Conservation (phyloP, 2,797 vertebrate species). For the Limosa lapponica region DNA sequence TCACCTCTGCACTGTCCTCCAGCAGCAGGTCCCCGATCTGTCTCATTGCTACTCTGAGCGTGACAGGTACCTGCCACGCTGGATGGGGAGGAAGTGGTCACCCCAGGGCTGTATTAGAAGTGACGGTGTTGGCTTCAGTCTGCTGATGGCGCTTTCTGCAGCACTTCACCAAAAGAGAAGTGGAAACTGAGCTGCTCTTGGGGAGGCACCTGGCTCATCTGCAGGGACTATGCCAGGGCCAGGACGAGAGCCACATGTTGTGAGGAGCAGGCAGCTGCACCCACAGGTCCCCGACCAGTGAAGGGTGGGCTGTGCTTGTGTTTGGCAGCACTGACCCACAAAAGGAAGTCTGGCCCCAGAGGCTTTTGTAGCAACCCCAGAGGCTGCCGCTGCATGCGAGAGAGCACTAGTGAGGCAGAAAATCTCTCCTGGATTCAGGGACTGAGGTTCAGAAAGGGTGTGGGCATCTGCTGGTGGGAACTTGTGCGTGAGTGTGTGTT, state of each 20-base stretch:
- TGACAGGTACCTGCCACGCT: rapidly evolving
- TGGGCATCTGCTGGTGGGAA: background rate
- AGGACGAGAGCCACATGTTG: background rate
- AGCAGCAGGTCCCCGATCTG: background rate
- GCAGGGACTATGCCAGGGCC: background rate
- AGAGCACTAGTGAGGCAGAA: background rate
- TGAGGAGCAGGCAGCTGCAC: background rate
- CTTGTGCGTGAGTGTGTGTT: background rate
- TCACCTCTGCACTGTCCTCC: background rate
- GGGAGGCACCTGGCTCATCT: background rate
- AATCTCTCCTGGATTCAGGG: background rate
- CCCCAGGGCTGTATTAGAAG: background rate
- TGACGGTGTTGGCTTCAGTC: rapidly evolving
- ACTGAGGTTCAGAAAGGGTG: background rate
- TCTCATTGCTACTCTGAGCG: background rate
- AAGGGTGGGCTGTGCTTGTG: background rate
- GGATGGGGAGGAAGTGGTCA: background rate
- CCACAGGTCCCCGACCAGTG: rapidly evolving
- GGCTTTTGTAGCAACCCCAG: background rate
- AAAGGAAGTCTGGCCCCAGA: background rate
- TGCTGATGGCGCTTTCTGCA: rapidly evolving
- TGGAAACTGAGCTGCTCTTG: background rate
- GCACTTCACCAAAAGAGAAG: background rate
- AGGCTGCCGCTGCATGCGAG: background rate
- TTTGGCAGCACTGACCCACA: background rate